Base-by-base conservation (phyloP, 2,113 vertebrate species). In the Apaloderma vittatum region DNA sequence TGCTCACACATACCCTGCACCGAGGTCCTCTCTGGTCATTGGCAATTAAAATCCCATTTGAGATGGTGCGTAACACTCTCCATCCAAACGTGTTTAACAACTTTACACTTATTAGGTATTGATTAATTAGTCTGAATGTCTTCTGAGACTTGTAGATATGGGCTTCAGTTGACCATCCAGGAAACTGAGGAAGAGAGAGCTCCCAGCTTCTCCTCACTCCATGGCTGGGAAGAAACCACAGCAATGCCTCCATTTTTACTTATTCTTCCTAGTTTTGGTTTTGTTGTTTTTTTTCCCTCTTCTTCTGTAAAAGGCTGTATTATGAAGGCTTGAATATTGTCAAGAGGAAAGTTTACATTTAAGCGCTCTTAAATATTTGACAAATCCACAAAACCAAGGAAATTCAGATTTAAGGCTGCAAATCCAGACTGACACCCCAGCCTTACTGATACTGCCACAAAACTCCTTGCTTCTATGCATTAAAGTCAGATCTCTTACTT, bases 381-480 rank as follows among this genome's bases (percentile, higher is more conserved):
- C 91, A 97, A 94, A 97, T 92, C 94, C 87, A 83, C 51, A 68
- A 75, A 87, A 30, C 34, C 43, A 40, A 49, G 26, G 48, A 93
- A 93, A 96, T 67, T 75, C 61, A 49, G 67, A 88, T 86, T 79
- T 91, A 37, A 80, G 81, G n/a, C 32, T 88, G 40, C 37, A 85
- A 97, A 97, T 95, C 86, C 91, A 95, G 63, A 67, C 84, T 95
- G 96, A 95, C 93, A 72, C 63, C 66, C 87, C 89, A 94, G 6
- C 73, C 81, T 66, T 23, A 4, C 70, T 32, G 61, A 84, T 63
- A 16, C 32, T 13, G 46, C 89, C 90, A 66, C 61, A 82, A 87
- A 71, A 37, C 58, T 65, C 78, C 48, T 89, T 17, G 6, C 81
- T 90, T 94, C 91, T 75, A 72, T 94, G 82, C 66, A 34, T 45